Percentiles rank a stretch among this genome's conserved stretches.
These are phyloP conservation scores for Callosobruchus maculatus DNA, from an alignment of 2,888 invertebrate species.

Conservation along the genomic window DNA sequence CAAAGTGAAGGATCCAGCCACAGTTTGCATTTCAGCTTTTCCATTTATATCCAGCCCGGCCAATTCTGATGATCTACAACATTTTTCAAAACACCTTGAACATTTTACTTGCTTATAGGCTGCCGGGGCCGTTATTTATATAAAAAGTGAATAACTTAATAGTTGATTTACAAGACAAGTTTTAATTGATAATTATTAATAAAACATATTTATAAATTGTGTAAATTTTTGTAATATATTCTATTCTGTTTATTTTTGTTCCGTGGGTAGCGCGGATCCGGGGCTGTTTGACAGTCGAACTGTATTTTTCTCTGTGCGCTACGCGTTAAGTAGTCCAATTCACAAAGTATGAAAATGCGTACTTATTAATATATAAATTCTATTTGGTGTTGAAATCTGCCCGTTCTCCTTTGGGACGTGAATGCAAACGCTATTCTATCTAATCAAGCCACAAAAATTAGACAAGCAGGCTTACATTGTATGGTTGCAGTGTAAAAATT, in stretches of 20 bases:
- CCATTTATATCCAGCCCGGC: conserved; percentile 1
- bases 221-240: conserved; percentile 3
- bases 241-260: neutral
- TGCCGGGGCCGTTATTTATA: neutral
- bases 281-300: neutral
- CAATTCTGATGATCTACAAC: neutral
- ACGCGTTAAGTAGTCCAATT: neutral
- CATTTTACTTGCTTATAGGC: neutral
- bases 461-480: neutral
- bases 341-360: conserved; percentile 1
- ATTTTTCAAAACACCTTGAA: conserved; percentile 1
- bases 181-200: conserved; percentile 1
- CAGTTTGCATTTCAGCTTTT: neutral
- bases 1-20: conserved; percentile 73
- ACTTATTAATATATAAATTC: conserved; percentile 1
- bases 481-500: no score
- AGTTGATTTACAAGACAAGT: conserved; percentile 1
- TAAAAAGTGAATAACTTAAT: conserved; percentile 1
- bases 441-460: neutral
- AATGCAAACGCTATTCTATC: neutral
- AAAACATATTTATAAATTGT: neutral
- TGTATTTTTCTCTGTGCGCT: neutral
- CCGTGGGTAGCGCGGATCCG: neutral
- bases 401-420: neutral
- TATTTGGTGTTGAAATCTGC: neutral